Conservation (phyloP, 2,113 vertebrate genomes). For the Neodon shergylaensis region DNA sequence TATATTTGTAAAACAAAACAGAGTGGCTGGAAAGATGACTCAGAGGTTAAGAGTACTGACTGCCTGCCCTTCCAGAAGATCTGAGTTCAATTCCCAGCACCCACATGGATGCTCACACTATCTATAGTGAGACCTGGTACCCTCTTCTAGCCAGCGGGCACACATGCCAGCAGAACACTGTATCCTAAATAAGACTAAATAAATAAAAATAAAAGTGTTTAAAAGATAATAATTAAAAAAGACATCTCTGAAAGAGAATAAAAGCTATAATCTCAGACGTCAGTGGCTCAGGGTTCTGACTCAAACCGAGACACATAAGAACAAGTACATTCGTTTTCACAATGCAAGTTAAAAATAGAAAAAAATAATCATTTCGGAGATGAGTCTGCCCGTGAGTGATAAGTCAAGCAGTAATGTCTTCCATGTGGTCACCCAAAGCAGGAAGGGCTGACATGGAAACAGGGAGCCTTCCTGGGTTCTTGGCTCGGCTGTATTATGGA, state of each 20-base stretch:
- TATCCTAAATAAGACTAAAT: too few species aligned
- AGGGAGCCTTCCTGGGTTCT: background rate
- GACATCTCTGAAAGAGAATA: background rate
- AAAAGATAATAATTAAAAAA: too few species aligned
- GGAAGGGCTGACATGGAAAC: background rate
- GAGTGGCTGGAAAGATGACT: background rate
- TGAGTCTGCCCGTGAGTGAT: background rate
- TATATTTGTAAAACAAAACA: background rate
- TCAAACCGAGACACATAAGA: background rate
- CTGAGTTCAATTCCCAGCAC: too few species aligned
- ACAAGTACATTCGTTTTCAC: background rate
- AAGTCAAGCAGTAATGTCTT: background rate
- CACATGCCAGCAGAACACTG: too few species aligned
- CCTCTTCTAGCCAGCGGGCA: too few species aligned
- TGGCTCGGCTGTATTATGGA: background rate
- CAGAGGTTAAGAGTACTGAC: too few species aligned
- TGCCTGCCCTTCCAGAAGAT: too few species aligned
- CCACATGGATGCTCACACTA: too few species aligned
- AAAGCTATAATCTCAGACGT: background rate
- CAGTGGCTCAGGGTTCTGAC: background rate
- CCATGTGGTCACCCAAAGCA: background rate
- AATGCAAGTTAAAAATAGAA: background rate
- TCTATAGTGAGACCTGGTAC: too few species aligned
- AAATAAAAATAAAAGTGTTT: too few species aligned
- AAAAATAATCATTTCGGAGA: background rate